Evolutionary conservation across 2,797 vertebrate genomes (phyloP), one percentile per base, ranked within the genome.

Genomic region (Euthynnus affinis): DNA sequence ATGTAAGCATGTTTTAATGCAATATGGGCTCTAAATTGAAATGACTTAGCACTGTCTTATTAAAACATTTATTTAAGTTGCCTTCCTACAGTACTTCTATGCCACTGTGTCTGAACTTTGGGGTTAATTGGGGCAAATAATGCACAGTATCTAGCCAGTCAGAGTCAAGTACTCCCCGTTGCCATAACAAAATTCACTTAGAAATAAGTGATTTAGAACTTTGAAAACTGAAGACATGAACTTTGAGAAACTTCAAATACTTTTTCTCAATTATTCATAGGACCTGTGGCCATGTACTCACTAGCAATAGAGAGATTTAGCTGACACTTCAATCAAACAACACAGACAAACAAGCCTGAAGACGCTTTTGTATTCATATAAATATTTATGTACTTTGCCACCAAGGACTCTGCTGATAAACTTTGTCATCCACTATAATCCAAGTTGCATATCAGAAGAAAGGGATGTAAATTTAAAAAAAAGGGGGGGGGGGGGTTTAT

Each of bases 331-430:
- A 77, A 44, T 83, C 48, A 80, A 62, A 17, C 53, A 80, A 74
- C 78, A 48, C 42, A 81, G 57, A 59, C 56, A 76, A 76, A 78
- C 23, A 22, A 67, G 48, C 56, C 40, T 44, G 34, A 55, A 64
- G 80, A 73, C 14, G 17, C 66, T 48, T 71, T 81, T 61, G 49
- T 37, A 51, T 76, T 66, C 44, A 27, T 71, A 72, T 90, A 76
- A 84, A 87, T 87, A 87, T 83, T 64, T 27, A 84, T 80, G 71
- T 32, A 23, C 56, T 74, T 27, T 72, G 25, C 60, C 56, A 75
- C 62, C 57, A 52, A 74, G 58, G 49, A 64, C 64, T 70, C 18
- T 64, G 27, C 57, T 17, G 40, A 61, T 62, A 78, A 84, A 80
- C 18, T 57, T 56, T 55, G 61, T 74, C 79, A 72, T 83, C 59